phyloP scores from a whole-genome alignment of 2,888 invertebrate genomes.

The Pseudococcus viburni region DNA sequence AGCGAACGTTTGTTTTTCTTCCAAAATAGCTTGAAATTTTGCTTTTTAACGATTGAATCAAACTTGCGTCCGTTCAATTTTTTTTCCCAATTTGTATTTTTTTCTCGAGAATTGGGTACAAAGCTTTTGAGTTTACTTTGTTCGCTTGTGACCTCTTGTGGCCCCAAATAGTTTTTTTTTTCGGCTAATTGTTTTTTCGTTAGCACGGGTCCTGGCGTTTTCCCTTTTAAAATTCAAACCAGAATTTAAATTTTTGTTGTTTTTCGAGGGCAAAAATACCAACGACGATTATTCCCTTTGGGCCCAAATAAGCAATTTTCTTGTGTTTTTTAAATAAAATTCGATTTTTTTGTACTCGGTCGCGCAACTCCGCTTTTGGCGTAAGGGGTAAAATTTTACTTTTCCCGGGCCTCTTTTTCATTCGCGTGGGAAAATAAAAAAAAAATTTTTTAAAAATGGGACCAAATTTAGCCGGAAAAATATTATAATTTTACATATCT shows the following conservation, averaged over 20 bases:
- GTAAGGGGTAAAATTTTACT: constrained; percentile 79
- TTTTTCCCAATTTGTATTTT: constrained; percentile 76
- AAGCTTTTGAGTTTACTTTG: constrained; percentile 84
- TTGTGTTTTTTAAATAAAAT: constrained; percentile 86
- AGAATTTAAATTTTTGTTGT: no score
- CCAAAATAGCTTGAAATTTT: constrained; percentile 76
- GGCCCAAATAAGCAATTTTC: no score
- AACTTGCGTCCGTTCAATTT: constrained; percentile 72
- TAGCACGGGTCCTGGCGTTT: constrained; percentile 86
- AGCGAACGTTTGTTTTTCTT: constrained; percentile 77
- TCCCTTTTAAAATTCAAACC: constrained; percentile 74
- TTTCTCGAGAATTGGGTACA: constrained; percentile 79
- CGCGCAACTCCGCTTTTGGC: constrained; percentile 86
- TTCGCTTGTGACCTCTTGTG: constrained; percentile 80
- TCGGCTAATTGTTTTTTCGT: constrained; percentile 92
- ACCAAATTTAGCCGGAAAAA: neutral
- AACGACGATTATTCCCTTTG: no score
- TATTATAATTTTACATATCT: neutral
- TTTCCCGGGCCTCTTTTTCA: constrained; percentile 72
- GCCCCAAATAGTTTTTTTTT: constrained; percentile 82
- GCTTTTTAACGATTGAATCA: constrained; percentile 71
- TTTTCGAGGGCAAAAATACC: no score
- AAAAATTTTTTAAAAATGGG: neutral
- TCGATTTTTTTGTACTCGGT: constrained; percentile 91
- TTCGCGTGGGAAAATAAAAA: constrained; percentile 4